Conservation (phyloP, 2,797 vertebrate genomes). For the Delichon dasypus region DNA sequence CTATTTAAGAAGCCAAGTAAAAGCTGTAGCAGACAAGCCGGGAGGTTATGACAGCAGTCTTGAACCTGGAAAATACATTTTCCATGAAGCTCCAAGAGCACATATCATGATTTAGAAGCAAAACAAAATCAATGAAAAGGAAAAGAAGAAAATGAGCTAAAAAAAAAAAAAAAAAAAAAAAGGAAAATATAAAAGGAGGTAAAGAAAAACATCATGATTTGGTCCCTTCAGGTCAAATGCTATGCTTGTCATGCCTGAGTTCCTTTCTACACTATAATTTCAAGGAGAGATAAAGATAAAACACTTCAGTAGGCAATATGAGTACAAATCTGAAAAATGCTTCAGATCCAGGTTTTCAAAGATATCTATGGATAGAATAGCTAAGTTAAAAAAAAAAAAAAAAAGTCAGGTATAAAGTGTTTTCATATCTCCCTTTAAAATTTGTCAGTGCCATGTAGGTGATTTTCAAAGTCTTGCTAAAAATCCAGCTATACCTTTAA, state of each 20-base stretch:
- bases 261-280: neutral
- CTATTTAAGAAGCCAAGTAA: slow-evolving; percentile 46
- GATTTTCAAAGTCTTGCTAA: neutral
- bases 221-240: neutral
- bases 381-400: neutral
- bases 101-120: slow-evolving; percentile 4
- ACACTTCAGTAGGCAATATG: neutral
- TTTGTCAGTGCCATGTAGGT: neutral
- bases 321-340: neutral
- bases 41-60: slow-evolving; percentile 49
- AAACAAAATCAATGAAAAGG: slow-evolving; percentile 45
- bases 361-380: neutral
- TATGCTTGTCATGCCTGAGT: neutral
- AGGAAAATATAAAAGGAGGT: accelerated
- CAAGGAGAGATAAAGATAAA: neutral
- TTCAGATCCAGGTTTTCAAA: neutral
- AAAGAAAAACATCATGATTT: slow-evolving; percentile 78
- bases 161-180: slow-evolving; percentile 69
- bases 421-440: neutral
- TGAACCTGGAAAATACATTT: slow-evolving; percentile 28
- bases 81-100: slow-evolving; percentile 18
- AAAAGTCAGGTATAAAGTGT: neutral
- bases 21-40: slow-evolving; percentile 45
- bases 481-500: neutral
- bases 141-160: slow-evolving; percentile 64